These are phyloP conservation scores for Arrhopalites spinosus DNA, from an alignment of 2,888 invertebrate genomes.

Conservation along the genomic window DNA sequence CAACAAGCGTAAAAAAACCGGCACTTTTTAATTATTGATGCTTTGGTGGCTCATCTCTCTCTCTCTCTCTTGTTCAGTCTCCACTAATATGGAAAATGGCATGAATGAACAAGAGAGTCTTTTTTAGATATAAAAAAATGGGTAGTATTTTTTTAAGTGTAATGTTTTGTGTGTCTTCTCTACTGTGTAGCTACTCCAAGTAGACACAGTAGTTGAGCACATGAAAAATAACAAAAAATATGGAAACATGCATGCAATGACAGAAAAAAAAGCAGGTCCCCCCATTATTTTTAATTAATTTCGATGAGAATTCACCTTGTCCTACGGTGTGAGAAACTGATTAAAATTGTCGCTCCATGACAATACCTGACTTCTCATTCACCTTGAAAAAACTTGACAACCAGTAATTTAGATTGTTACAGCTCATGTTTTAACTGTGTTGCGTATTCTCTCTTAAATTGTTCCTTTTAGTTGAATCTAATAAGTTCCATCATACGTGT, in stretches of 20 bases:
- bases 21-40: slow-evolving; percentile 32
- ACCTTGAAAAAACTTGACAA: slow-evolving; percentile 39
- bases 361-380: slow-evolving; percentile 32
- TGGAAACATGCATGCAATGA: slow-evolving; percentile 24
- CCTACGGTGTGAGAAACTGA: slow-evolving; percentile 37
- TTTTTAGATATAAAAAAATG: not conserved
- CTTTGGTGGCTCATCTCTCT: slow-evolving; percentile 12
- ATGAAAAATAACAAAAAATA: no score
- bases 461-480: not conserved
- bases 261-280: slow-evolving; percentile 10
- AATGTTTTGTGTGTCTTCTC: not conserved
- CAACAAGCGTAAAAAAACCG: slow-evolving; percentile 30
- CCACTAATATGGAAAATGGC: slow-evolving; percentile 3
- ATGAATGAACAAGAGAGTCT: not conserved
- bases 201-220: not conserved
- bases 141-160: not conserved
- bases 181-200: not conserved
- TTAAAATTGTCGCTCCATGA: slow-evolving; percentile 39
- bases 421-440: slow-evolving; percentile 14
- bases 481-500: no score
- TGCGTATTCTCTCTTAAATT: slow-evolving; percentile 1
- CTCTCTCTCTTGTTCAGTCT: not conserved
- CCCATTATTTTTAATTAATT: slow-evolving; percentile 40
- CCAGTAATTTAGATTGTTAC: slow-evolving; percentile 35
- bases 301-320: slow-evolving; percentile 37